Base-by-base conservation (phyloP, 2,113 vertebrate genomes). In the Gobio gobio region DNA sequence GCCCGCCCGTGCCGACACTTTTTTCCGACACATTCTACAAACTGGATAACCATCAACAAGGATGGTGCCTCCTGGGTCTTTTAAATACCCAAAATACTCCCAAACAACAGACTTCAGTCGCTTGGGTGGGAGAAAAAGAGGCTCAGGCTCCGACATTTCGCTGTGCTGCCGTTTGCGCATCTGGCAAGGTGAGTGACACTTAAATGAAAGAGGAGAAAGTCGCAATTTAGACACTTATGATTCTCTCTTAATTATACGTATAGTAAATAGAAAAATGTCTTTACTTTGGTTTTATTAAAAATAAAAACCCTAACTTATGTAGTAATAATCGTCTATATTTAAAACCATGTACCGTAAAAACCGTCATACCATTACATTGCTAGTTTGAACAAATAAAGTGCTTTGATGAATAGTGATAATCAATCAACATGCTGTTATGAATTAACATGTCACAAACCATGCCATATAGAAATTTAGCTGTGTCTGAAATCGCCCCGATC, bases 1-100 rank as follows among this genome's bases (percentile, higher is more conserved):
- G 84, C 73, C 40, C 5, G 20, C 36, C 84, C 83, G 80, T 90
- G 88, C 90, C 76, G 89, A 90, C 78, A 64, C 85, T 70, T 86
- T 82, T 85, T 90, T 83, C n/a, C 82, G 79, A 86, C 78, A 64
- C 59, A 64, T 12, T 80, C 43, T 80, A 87, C 91, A 70, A 90
- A 90, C 73, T 80, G 72, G 29, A 47, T 43, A 26, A 58, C 14
- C 3, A 10, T 79, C 78, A 80, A 5, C 58, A 47, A 9, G 2
- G 58, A 63, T 80, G 58, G 56, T 61, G 59, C 58, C 58, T 64
- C 40, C 36, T 26, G 78, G n/a, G 78, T 63, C 58, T 64, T 64
- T 80, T 61, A 61, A 79, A 79, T 61, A 79, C 77, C 54, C 56
- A 43, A 79, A 79, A 79, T 79, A 45, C 20, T 79, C 56, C 77